Base-by-base conservation (phyloP, 2,888 invertebrate genomes). In the Brassicogethes aeneus region DNA sequence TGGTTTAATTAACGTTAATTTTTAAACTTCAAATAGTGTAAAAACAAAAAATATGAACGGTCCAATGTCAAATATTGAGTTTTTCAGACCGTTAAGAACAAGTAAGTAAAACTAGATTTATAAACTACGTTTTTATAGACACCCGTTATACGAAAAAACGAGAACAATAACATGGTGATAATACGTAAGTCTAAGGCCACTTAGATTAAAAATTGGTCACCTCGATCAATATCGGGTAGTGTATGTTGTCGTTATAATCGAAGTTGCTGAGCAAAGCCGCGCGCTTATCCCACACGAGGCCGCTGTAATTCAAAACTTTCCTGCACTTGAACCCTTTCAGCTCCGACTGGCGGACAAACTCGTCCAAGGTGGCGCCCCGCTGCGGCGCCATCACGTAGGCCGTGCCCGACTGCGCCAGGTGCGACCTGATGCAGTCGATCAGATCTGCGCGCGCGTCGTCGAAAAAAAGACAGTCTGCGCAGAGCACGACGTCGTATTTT, bases 381-480 rank as follows among this genome's bases (percentile, higher is more conserved):
- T 74, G 71, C 1, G 88, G 88, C 7, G 88, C 88, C 77, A 87
- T 83, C 33, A 87, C 74, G 45, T 85, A 68, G 2, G 81, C 85
- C 36, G 78, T 61, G 1, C 87, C 86, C 57, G 70, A 66, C 13
- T 69, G 65, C 10, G 75, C 68, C 52, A 85, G 62, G 59, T 75
- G 75, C 45, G 73, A 71, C 73, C 77, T 77, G 48, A 85, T 76
- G 39, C 82, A 80, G 46, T 79, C 74, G 23, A 83, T 78, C 46
- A 85, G 68, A 48, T 80, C 78, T 16, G 73, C 65, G 34, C 85
- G 71, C 1, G 79, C 79, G 42, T 84, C 83, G 58, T 85, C 85
- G 61, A 85, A 85, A 69, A 85, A 86, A 43, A 85, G 64, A 60
- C 85, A 88, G 64, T 88, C 88, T 1, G 87, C 86, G 57, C 84